Percentiles rank a stretch among this genome's conserved stretches.
Conservation (phyloP, 2,113 vertebrate species). For the Ceyx cyanopectus region DNA sequence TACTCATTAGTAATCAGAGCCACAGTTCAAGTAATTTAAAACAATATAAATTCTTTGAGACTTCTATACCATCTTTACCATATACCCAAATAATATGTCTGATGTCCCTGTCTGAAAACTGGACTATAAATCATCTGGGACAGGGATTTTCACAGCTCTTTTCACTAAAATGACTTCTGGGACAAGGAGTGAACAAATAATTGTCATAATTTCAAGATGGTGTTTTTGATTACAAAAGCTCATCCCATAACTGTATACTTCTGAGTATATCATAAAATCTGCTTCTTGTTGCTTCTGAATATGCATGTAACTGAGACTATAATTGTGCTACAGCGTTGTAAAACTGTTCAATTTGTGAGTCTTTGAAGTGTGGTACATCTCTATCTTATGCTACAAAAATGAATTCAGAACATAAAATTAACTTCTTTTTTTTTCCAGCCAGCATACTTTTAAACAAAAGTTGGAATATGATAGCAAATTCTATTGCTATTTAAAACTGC, state of each 20-base stretch:
- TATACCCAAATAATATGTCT: background rate
- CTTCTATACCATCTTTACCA: background rate
- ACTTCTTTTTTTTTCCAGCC: background rate
- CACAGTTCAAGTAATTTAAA: background rate
- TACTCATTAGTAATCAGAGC: background rate
- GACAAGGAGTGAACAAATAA: background rate
- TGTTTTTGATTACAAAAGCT: conserved; percentile 19
- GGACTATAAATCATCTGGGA: background rate
- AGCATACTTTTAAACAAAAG: background rate
- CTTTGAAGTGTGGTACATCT: conserved; percentile 4
- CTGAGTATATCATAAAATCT: background rate
- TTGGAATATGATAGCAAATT: background rate
- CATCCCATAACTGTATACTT: background rate
- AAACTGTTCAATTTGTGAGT: background rate
- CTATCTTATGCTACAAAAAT: background rate
- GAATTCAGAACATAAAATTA: conserved; percentile 21
- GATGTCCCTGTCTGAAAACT: background rate
- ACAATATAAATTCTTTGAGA: background rate
- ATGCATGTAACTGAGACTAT: background rate
- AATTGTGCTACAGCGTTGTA: background rate
- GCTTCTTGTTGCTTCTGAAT: background rate
- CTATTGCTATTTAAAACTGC: background rate
- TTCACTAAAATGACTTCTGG: background rate
- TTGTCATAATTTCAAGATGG: background rate
- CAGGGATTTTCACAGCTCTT: background rate